phyloP scores from a whole-genome alignment of 2,797 vertebrate genomes.

The Apodemus agrarius region DNA sequence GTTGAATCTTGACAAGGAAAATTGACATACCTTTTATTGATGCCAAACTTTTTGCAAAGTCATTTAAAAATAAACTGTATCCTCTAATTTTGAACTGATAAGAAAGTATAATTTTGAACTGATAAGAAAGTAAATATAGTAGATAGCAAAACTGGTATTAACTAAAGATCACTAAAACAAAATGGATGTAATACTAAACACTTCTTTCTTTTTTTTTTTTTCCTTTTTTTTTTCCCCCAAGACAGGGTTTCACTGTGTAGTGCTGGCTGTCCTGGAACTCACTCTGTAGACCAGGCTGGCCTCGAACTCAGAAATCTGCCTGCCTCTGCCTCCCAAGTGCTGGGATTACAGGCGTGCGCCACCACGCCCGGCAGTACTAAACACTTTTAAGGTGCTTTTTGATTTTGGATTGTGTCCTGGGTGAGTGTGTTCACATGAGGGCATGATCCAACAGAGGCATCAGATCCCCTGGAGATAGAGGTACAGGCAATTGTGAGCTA shows the following conservation, averaged over 20 bases:
- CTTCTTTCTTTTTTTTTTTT: too few relatives aligned
- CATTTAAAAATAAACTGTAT: neutral
- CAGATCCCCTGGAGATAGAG: neutral
- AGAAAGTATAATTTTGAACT: slow-evolving; percentile 31
- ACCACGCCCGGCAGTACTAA: too few relatives aligned
- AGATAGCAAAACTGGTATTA: neutral
- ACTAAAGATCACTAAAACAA: slow-evolving; percentile 43
- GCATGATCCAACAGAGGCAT: neutral
- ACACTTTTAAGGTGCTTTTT: neutral
- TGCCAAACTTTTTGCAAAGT: neutral
- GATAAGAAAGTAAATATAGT: neutral
- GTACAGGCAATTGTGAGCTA: neutral
- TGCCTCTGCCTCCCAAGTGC: too few relatives aligned
- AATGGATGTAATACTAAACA: neutral
- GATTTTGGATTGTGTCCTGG: neutral
- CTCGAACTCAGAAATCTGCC: too few relatives aligned
- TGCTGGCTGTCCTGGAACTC: too few relatives aligned
- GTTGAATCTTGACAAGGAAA: slow-evolving; percentile 17
- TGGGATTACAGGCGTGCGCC: too few relatives aligned
- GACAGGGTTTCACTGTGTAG: too few relatives aligned
- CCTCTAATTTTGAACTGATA: slow-evolving; percentile 47
- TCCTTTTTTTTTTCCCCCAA: too few relatives aligned
- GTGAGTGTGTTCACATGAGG: neutral
- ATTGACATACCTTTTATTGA: neutral
- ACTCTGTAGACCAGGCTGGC: too few relatives aligned